Conservation (phyloP, 2,113 vertebrate species). For the Ptyas mucosa region DNA sequence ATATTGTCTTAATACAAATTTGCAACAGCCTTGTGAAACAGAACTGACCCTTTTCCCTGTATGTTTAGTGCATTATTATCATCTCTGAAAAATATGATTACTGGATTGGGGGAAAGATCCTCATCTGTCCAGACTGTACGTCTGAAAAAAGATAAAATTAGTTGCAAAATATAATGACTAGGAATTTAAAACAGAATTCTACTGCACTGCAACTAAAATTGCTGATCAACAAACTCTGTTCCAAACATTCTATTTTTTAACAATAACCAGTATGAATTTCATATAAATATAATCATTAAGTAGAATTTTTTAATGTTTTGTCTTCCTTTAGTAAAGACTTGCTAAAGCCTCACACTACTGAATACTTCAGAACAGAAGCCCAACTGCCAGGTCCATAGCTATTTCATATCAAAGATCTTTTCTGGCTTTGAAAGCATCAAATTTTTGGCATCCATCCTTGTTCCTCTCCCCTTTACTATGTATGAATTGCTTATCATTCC, state of each 20-base stretch:
- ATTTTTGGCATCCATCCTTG: background rate
- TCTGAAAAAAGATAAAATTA: background rate
- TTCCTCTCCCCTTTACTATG: background rate
- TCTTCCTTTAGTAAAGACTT: slow-evolving; percentile 14
- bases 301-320: background rate
- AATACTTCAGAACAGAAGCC: background rate
- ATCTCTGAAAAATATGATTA: background rate
- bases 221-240: background rate
- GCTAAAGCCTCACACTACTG: background rate
- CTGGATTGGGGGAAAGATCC: background rate
- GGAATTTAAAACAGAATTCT: slow-evolving; percentile 3
- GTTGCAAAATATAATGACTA: background rate
- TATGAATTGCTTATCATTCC: background rate
- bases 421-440: background rate
- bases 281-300: slow-evolving; percentile 6
- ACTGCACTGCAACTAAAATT: slow-evolving; percentile 23
- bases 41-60: background rate
- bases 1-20: background rate
- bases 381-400: background rate
- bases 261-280: slow-evolving; percentile 1
- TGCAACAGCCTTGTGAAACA: background rate
- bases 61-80: background rate
- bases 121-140: background rate
- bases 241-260: slow-evolving; percentile 32
- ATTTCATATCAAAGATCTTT: slow-evolving; percentile 25